These are phyloP conservation scores for Daubentonia madagascariensis DNA, from an alignment of 2,113 vertebrate genomes.

Conservation along the genomic window DNA sequence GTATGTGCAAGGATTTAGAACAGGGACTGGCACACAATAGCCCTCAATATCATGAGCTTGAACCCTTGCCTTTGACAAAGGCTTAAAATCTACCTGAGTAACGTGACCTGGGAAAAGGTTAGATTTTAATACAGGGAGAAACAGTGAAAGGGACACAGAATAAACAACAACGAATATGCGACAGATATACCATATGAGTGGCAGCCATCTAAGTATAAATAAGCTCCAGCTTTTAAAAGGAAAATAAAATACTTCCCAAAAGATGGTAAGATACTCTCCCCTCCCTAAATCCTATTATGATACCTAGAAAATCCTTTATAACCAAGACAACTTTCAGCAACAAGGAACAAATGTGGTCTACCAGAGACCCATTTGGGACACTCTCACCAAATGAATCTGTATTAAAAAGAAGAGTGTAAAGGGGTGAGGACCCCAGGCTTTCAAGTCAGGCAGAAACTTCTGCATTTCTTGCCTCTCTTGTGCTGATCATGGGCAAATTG, in stretches of 20 bases:
- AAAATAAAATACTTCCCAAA: conserved; percentile 2
- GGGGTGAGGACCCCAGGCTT: background rate
- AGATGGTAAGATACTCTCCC: background rate
- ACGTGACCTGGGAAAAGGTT: background rate
- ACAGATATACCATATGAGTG: background rate
- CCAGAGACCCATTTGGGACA: background rate
- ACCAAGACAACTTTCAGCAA: conserved; percentile 26
- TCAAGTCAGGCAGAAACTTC: background rate
- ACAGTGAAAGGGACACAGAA: background rate
- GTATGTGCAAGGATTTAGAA: background rate
- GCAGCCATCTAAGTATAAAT: background rate
- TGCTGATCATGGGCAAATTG: background rate
- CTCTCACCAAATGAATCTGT: background rate
- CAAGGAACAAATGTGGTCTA: background rate
- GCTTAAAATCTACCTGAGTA: background rate
- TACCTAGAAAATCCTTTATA: conserved; percentile 40
- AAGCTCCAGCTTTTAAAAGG: background rate
- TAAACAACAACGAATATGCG: background rate
- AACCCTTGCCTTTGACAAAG: background rate
- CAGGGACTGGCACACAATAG: background rate
- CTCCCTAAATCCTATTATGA: background rate
- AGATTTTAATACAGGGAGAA: background rate
- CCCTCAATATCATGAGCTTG: background rate
- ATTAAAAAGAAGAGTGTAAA: background rate
- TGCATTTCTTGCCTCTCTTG: background rate